A percentile compares a stretch with the other conserved stretches of the same genome.
Conservation (phyloP, 2,888 invertebrate genomes). For the Papilio demoleus region DNA sequence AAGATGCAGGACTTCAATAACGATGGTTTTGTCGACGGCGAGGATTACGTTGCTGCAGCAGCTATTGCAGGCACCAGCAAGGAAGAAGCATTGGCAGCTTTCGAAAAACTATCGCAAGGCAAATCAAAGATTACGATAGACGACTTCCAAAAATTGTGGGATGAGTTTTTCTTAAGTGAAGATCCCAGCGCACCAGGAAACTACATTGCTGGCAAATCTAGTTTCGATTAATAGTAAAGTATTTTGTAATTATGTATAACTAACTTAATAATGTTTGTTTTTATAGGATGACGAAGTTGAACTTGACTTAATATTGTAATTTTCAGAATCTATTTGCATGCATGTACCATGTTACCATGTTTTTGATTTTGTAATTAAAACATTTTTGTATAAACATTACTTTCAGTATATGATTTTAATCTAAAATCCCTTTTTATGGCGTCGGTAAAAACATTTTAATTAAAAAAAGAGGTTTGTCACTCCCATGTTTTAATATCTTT, state of each 20-base stretch:
- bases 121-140: conserved; percentile 88
- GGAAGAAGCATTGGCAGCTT: conserved; percentile 89
- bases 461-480: too few relatives aligned
- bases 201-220: conserved; percentile 92
- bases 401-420: too few relatives aligned
- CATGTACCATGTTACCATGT: too few relatives aligned
- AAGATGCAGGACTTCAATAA: conserved; percentile 93
- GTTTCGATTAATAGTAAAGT: conserved; percentile 81
- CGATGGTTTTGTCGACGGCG: conserved; percentile 89
- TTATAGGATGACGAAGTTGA: background rate
- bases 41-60: conserved; percentile 92
- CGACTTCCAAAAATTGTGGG: conserved; percentile 91
- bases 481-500: too few relatives aligned
- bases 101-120: conserved; percentile 90
- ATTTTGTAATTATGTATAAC: background rate
- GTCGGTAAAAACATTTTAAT: too few relatives aligned
- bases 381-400: too few relatives aligned
- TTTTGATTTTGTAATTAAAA: too few relatives aligned
- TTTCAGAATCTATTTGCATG: background rate
- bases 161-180: conserved; percentile 92
- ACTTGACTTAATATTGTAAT: background rate
- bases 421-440: too few relatives aligned
- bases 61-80: conserved; percentile 90
- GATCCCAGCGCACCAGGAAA: conserved; percentile 91
- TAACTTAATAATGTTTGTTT: background rate